phyloP scores from a whole-genome alignment of 2,113 vertebrate species.

The Ornithorhynchus anatinus region DNA sequence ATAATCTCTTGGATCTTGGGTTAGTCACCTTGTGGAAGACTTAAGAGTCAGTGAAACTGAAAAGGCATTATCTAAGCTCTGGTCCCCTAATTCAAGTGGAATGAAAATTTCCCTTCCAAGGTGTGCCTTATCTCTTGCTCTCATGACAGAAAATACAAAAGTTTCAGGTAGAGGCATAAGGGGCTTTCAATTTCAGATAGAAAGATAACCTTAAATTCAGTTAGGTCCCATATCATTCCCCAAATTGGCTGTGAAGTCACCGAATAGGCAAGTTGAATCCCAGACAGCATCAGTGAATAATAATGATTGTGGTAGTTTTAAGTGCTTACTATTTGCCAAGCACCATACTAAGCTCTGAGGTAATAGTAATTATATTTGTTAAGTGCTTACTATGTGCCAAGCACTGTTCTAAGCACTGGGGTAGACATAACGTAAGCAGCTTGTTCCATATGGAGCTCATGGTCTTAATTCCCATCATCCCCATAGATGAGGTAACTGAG shows the following conservation, averaged over 20 bases:
- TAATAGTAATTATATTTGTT: too few relatives aligned
- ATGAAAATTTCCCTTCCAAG: background rate
- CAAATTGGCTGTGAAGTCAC: background rate
- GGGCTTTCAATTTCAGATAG: background rate
- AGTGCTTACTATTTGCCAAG: too few relatives aligned
- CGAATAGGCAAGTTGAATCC: background rate
- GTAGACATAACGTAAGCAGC: too few relatives aligned
- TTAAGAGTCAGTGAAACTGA: background rate
- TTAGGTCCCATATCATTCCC: background rate
- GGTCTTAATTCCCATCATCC: too few relatives aligned
- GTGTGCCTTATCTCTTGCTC: background rate
- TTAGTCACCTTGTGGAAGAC: slow-evolving; percentile 27
- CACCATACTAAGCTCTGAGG: too few relatives aligned
- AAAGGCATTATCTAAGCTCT: background rate
- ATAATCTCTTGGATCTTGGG: slow-evolving; percentile 50
- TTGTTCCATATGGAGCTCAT: too few relatives aligned
- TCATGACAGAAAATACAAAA: background rate
- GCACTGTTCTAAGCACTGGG: too few relatives aligned
- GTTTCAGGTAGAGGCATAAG: background rate
- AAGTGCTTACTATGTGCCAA: too few relatives aligned
- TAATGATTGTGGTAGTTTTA: too few relatives aligned
- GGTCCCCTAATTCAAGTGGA: background rate
- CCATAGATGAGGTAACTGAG: too few relatives aligned
- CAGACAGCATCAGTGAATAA: too few relatives aligned
- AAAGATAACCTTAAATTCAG: background rate